Conservation (phyloP, 2,888 invertebrate genomes). For the Acanthopleura granulata region DNA sequence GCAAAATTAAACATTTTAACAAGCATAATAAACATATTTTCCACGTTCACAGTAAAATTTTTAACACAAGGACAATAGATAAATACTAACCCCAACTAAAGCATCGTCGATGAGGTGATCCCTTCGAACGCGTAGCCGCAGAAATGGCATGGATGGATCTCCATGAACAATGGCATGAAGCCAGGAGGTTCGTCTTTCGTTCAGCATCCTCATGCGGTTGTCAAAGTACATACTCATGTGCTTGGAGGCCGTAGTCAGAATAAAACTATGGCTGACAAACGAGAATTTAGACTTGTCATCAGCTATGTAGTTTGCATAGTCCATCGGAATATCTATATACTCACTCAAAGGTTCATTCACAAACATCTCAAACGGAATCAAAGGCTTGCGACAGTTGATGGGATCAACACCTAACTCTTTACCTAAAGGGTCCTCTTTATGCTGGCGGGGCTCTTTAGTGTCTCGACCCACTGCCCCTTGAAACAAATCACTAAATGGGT, state of each 20-base stretch:
- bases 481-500: constrained; percentile 48
- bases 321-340: constrained; percentile 92
- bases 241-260: constrained; percentile 91
- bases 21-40: neutral
- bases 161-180: constrained; percentile 85
- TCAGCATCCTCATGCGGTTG: constrained; percentile 94
- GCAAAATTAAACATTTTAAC: neutral
- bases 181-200: constrained; percentile 88
- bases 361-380: constrained; percentile 89
- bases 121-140: constrained; percentile 80
- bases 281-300: constrained; percentile 73
- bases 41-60: no score
- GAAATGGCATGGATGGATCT: constrained; percentile 76
- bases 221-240: constrained; percentile 93
- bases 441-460: constrained; percentile 61
- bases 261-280: constrained; percentile 91
- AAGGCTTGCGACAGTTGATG: constrained; percentile 86
- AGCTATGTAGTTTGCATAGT: constrained; percentile 87
- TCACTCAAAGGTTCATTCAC: constrained; percentile 95
- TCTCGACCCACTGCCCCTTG: constrained; percentile 64
- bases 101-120: constrained; percentile 93
- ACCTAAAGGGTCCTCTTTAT: constrained; percentile 73
- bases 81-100: constrained; percentile 80
- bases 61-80: no score
- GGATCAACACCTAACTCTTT: constrained; percentile 81